Evolutionary conservation across 2,888 invertebrate genomes (phyloP).

Genomic region (Alentia gelatinosa): DNA sequence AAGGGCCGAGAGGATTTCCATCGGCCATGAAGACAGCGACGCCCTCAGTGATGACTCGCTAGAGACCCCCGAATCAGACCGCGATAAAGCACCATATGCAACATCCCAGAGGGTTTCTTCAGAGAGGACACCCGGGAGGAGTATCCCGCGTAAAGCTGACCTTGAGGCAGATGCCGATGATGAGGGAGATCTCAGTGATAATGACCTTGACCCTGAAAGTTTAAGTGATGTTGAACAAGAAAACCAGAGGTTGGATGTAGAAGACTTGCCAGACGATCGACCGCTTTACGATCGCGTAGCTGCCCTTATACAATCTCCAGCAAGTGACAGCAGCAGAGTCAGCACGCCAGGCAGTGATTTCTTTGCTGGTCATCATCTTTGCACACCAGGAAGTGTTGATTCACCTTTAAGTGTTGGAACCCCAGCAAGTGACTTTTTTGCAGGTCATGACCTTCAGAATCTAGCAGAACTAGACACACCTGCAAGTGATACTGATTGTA

Average conservation of each 20-base stretch:
- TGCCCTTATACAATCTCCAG: slow-evolving; percentile 9
- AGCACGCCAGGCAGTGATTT: slow-evolving; percentile 40
- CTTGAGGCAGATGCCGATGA: slow-evolving; percentile 22
- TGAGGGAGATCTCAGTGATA: slow-evolving; percentile 40
- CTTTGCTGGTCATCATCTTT: slow-evolving; percentile 15
- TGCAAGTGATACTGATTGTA: background rate
- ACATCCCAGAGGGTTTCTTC: background rate
- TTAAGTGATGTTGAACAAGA: slow-evolving; percentile 2
- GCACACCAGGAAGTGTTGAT: slow-evolving; percentile 22
- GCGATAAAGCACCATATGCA: background rate
- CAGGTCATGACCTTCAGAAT: slow-evolving; percentile 24
- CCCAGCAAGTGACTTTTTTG: slow-evolving; percentile 36
- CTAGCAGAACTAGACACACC: background rate
- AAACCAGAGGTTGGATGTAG: background rate
- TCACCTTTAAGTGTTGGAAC: slow-evolving; percentile 21
- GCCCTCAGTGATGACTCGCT: slow-evolving; percentile 35
- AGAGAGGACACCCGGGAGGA: background rate
- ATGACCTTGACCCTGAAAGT: slow-evolving; percentile 49
- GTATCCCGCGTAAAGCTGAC: background rate
- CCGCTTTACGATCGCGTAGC: slow-evolving; percentile 10
- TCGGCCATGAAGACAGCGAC: slow-evolving; percentile 37
- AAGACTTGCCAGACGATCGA: background rate
- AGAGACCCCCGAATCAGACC: slow-evolving; percentile 37
- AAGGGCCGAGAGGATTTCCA: slow-evolving; percentile 15
- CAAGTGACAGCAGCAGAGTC: slow-evolving; percentile 12